phyloP scores from a whole-genome alignment of 2,797 vertebrate species.

The Lepilemur ruficaudatus region DNA sequence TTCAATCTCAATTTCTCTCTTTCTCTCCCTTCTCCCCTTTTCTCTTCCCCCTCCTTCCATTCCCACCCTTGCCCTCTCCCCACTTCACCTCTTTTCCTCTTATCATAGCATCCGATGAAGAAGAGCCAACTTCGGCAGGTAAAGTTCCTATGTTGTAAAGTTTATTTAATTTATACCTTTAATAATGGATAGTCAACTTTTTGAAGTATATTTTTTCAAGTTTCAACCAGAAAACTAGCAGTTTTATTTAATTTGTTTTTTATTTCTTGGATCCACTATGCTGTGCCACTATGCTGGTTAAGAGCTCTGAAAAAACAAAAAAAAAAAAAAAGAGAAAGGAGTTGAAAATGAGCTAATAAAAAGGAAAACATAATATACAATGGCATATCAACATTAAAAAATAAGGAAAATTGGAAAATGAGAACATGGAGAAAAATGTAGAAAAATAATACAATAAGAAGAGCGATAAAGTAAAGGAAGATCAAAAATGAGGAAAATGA shows the following conservation, averaged over 20 bases:
- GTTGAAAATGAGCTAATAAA: background rate
- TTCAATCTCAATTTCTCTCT: background rate
- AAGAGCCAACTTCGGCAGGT: conserved; percentile 85
- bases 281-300: background rate
- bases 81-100: background rate
- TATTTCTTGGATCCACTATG: background rate
- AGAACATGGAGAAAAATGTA: background rate
- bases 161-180: background rate
- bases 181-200: background rate
- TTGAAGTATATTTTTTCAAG: background rate
- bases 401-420: background rate
- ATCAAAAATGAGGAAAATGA: background rate
- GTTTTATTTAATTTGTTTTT: background rate
- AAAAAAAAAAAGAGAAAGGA: background rate
- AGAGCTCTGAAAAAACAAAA: background rate
- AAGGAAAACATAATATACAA: background rate
- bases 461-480: background rate
- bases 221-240: background rate
- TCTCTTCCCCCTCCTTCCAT: no score
- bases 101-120: conserved; percentile 79
- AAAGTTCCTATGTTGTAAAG: background rate
- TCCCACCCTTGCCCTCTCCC: no score
- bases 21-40: background rate
- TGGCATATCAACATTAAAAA: background rate
- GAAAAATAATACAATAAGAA: background rate